phyloP scores from a whole-genome alignment of 2,113 vertebrate genomes.

The Bos indicus region DNA sequence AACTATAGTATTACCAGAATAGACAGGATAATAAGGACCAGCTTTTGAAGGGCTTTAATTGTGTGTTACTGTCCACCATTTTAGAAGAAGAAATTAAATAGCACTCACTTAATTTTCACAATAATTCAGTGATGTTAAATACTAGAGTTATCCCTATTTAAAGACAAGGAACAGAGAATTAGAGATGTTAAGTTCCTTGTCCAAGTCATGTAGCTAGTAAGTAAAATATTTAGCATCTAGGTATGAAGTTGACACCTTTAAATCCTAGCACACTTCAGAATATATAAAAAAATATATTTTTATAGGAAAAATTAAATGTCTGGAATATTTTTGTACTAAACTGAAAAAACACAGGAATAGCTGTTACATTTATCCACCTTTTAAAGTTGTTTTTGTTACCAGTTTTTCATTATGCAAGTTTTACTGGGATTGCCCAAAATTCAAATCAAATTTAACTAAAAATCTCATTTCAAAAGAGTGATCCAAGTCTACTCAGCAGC shows the following conservation, averaged over 20 bases:
- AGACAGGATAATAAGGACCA: neutral
- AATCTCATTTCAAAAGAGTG: neutral
- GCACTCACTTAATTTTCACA: neutral
- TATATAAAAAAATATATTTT: neutral
- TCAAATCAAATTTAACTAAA: neutral
- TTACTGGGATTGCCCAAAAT: neutral
- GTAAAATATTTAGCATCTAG: neutral
- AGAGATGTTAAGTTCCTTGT: constrained; percentile 16
- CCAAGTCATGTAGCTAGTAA: neutral
- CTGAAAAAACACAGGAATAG: neutral
- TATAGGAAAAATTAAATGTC: neutral
- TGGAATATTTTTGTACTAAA: neutral
- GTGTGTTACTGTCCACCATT: neutral
- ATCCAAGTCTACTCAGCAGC: neutral
- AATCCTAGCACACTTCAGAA: neutral
- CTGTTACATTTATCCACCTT: neutral
- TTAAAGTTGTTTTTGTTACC: neutral
- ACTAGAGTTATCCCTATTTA: neutral
- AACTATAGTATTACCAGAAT: neutral
- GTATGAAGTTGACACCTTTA: neutral
- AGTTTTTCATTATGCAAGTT: neutral
- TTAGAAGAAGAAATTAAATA: neutral
- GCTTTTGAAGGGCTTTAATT: neutral
- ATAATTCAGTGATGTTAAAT: neutral
- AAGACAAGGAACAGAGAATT: neutral